Evolutionary conservation across 2,113 vertebrate species (phyloP), one percentile per base, ranked within the genome.

Genomic region (Oriolus oriolus): DNA sequence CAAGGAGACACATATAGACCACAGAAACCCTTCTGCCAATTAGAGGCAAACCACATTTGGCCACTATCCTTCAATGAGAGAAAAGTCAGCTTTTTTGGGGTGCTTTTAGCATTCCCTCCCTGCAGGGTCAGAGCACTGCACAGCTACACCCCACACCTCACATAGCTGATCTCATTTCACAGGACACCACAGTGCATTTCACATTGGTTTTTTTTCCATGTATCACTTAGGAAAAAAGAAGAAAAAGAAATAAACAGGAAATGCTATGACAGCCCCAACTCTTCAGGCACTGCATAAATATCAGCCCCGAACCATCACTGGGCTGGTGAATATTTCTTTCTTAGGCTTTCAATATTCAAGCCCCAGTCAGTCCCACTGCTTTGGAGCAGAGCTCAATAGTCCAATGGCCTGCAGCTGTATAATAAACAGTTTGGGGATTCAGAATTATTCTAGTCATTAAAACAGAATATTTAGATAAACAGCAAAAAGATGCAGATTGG

Each of bases 401-500:
- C 70, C 63, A n/a, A 53, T 24, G 80, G 84, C 95, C 94, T 70
- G 79, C 90, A 96, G 95, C 87, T 87, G 76, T 74, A 89, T 77
- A 83, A 88, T 47, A 87, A 94, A 33, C 73, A 89, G 28, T 77
- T 65, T 84, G 41, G 80, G 50, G 61, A 96, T 64, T 85, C 82
- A 44, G 45, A 94, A 95, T 90, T 73, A 86, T 80, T 71, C 94
- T 33, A 65, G 44, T 79, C 61, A 94, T 94, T 96, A 94, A 85
- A 95, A 45, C 10, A 93, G 84, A 94, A 63, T 88, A 90, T 75
- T 93, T 69, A 85, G 76, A 92, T 83, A 93, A 92, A 96, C 47
- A 82, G 70, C 82, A 89, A 60, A 63, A 95, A 89, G 26, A 96
- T 94, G 87, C 44, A 93, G 66, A 89, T 9, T 33, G 52, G 57